Evolutionary conservation across 2,888 invertebrate genomes (phyloP), one percentile per base, ranked within the genome.

Genomic region (Listrodromus nycthemerus): DNA sequence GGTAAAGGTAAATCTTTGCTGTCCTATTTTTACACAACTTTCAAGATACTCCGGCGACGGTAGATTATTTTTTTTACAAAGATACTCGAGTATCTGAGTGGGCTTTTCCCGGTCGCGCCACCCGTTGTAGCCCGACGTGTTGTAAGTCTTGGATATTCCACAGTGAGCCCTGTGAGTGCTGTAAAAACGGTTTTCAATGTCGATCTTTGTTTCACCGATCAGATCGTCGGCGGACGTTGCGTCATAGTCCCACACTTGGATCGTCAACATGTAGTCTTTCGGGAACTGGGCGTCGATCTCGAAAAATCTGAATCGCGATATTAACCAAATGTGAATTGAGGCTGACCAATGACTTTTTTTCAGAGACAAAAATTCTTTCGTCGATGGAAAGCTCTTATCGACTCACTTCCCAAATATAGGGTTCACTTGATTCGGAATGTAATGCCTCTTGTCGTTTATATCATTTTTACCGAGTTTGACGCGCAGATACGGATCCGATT

Each of bases 121-220:
- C 70, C 94, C 94, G 88, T 96, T 96, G 88, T 96, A 96, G 0
- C 98, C 98, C 1, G 90, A 90, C 78, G 94, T 93, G 77, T 95
- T 95, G 90, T 97, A 98, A 89, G 95, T 95, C 58, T 94, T 94
- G 0, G 97, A 93, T 16, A 98, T 92, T 0, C 98, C 98, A 88
- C 98, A 97, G 2, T 95, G 95, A 0, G 97, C 98, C 81, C 97
- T 94, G 91, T 98, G 97, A 86, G 95, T 95, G 21, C 96, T 96
- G 91, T 97, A 97, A 91, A 96, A 96, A 82, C 98, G 95, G 93
- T 98, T 97, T 94, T 98, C 98, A 66, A 98, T 94, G 93, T 98
- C 98, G 84, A 98, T 96, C 83, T 94, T 94, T 0, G 98, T 98
- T 88, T 96, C 96, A 0, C 98, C 98, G 88, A 98, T 97, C 8